These are phyloP conservation scores for Neopelma chrysocephalum DNA, from an alignment of 2,797 vertebrate species.

Conservation along the genomic window DNA sequence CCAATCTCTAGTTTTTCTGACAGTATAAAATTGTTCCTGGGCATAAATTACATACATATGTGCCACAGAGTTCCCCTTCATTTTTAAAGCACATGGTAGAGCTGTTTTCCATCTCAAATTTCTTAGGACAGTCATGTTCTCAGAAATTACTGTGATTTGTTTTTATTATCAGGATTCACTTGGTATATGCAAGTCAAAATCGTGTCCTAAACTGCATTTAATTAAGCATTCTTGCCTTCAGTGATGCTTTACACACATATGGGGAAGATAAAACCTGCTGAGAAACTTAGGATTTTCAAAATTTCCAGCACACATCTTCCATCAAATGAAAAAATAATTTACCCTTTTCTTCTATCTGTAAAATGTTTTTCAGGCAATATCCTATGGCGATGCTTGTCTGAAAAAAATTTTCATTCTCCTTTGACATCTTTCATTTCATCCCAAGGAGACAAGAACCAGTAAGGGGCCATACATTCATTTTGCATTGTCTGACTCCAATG, in stretches of 20 bases:
- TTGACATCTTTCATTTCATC: background rate
- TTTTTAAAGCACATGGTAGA: slow-evolving; percentile 47
- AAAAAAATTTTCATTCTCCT: slow-evolving; percentile 14
- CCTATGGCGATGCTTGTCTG: background rate
- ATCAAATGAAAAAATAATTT: slow-evolving; percentile 7
- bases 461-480: background rate
- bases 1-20: slow-evolving; percentile 64
- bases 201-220: slow-evolving; percentile 36
- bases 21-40: slow-evolving; percentile 53
- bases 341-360: background rate
- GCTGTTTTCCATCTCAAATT: slow-evolving; percentile 46
- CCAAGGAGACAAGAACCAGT: background rate
- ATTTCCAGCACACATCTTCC: slow-evolving; percentile 16
- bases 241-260: background rate
- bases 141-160: background rate
- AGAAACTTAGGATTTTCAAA: slow-evolving; percentile 17
- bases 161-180: slow-evolving; percentile 39
- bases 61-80: slow-evolving; percentile 20
- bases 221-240: slow-evolving; percentile 22
- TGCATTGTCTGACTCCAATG: background rate
- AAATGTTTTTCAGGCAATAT: slow-evolving; percentile 19
- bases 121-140: slow-evolving; percentile 46
- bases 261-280: slow-evolving; percentile 16
- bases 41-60: slow-evolving; percentile 61
- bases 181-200: background rate